Conservation (phyloP, 2,113 vertebrate genomes). For the Synchiropus splendidus region DNA sequence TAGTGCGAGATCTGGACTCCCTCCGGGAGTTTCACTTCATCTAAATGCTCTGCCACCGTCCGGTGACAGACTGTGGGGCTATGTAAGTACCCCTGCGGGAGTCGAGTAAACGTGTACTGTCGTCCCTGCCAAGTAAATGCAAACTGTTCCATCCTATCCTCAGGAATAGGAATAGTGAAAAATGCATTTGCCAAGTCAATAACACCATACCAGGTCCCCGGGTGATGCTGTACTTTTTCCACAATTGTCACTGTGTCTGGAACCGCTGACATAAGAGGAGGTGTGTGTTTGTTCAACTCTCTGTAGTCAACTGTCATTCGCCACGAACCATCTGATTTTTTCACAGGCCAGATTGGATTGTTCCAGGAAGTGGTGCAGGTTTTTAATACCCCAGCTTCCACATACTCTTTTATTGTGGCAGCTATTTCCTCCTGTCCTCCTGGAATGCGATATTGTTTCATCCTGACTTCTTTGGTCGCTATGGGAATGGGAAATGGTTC, state of each 20-base stretch:
- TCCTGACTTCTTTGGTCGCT: not conserved
- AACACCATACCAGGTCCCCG: not conserved
- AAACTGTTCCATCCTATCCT: not conserved
- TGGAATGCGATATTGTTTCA: not conserved
- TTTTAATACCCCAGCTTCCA: not conserved
- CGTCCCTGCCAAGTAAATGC: not conserved
- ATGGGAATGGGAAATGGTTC: not conserved
- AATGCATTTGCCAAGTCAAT: not conserved
- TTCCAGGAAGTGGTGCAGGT: not conserved
- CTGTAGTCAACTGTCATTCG: not conserved
- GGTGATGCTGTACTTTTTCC: not conserved
- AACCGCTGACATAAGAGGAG: not conserved
- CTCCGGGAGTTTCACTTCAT: not conserved
- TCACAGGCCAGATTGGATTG: not conserved
- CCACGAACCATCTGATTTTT: not conserved
- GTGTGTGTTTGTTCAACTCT: not conserved
- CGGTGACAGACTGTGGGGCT: not conserved
- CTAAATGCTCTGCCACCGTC: not conserved
- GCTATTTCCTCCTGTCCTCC: not conserved
- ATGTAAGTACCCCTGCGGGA: not conserved
- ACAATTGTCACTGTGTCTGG: not conserved
- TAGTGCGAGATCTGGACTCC: not conserved
- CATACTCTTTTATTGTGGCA: not conserved
- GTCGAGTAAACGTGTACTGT: not conserved
- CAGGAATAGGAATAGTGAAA: not conserved